Base-by-base conservation (phyloP, 2,113 vertebrate genomes). In the Ahaetulla prasina region DNA sequence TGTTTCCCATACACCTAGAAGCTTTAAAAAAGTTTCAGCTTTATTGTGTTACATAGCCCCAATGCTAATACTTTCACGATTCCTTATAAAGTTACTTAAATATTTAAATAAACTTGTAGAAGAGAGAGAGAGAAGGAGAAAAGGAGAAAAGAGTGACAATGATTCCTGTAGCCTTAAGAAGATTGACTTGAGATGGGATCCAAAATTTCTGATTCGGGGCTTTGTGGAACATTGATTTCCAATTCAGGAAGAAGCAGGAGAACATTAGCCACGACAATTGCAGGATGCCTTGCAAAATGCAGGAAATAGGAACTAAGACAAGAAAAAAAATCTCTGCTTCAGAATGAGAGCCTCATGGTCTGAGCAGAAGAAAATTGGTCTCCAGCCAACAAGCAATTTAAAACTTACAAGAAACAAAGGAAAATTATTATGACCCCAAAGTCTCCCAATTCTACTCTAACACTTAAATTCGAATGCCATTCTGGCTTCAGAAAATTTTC, bases 331-430 rank as follows among this genome's bases (percentile, higher is more conserved):
- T 94, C 54, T 90, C 50, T 90, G 80, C 87, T 95, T 54, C n/a
- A 16, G 16, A 86, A 85, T 53, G n/a, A 88, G 45, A 93, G 22
- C 0, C 87, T 84, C 50, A 91, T 92, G 39, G 54, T 92, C 52
- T 45, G 49, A 57, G 88, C 57, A 45, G 88, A 92, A 30, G 52
- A 92, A 94, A 93, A 74, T 92, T 88, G 23, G 49, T 45, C 85
- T 39, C 53, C 35, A 96, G 52, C 88, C 94, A 95, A 91, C 87
- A 47, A 91, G 89, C 95, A 93, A 85, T 80, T 91, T 95, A 85
- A 92, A 95, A 2, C 91, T 35, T 95, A 95, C 94, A 94, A 96
- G 94, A 92, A 95, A 93, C 57, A 93, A 94, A 95, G 86, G 39
- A 8, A 91, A 92, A 89, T 87, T 68, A 85, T 60, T 93, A n/a